Base-by-base conservation (phyloP, 2,888 invertebrate species). In the Dendrolimus pini region DNA sequence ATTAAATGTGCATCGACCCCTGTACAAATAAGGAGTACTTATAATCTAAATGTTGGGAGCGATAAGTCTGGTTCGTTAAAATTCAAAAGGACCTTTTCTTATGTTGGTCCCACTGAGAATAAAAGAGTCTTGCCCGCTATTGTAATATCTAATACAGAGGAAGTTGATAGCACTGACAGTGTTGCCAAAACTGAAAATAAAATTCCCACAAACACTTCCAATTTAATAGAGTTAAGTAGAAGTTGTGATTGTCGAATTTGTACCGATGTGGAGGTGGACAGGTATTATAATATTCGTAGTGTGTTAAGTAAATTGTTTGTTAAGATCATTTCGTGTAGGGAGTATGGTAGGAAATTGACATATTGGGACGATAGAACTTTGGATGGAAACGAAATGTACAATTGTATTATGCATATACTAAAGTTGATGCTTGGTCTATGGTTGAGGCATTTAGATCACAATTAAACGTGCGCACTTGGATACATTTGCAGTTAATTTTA, bases 391-490 rank as follows among this genome's bases (percentile, higher is more conserved):
- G 89, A 88, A 74, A 88, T 88, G 86, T 85, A 78, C 63, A 79
- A 67, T 59, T 85, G 87, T 72, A 61, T 89, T 61, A 76, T 86
- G 71, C 78, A 87, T 65, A 75, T 86, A 58, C 63, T 91, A 62
- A 89, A 89, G 70, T 74, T 90, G 68, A 71, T 91, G 73, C 69
- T 91, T 62, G 90, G 89, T 60, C 75, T 91, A 62, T 91, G 90
- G 90, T 78, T 91, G 65, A 79, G 91, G 67, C 89, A 89, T 78
- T 77, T 82, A 62, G 88, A 88, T 77, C 89, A 89, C 69, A 87
- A 79, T 70, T 73, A 69, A 65, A 54, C 3, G 41, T 53, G 52
- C 41, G 41, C 55, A 54, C 13, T 13, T 54, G 18, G 47, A 7
- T 8, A 8, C 47, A 10, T 47, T 47, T 47, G 47, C 10, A 47